Base-by-base conservation (phyloP, 1,140 invertebrate genomes). In the Cydia splendana region DNA sequence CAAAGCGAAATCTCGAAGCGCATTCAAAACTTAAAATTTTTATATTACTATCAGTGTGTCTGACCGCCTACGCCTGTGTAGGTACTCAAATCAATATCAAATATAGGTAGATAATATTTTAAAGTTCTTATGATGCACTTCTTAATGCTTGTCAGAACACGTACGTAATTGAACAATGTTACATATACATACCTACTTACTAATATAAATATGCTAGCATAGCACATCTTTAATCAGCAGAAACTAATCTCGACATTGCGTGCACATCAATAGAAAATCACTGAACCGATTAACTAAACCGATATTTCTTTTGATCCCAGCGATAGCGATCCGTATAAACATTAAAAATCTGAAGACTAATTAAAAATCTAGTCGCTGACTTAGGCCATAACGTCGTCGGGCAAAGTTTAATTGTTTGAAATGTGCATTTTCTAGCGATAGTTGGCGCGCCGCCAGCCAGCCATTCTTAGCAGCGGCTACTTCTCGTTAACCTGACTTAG, bases 371-470 rank as follows among this genome's bases (percentile, higher is more conserved):
- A 71, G 67, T 38, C 34, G 15, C 34, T 18, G 30, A 38, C 34
- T 71, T 71, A 71, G 67, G 34, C 38, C 30, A 20, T 75, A 74
- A 71, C 30, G 74, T 76, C 48, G 74, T 75, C 15, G 76, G 62
- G 48, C 71, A 82, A 81, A 83, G 73, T 85, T 83, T 83, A 85
- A 85, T 85, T 85, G 81, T 85, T 83, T 83, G 77, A 81, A 81
- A 81, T 81, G 83, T 79, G 76, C 75, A 79, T 81, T 79, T 71
- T 77, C 77, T 65, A 18, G 77, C 45, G 45, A 12, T 15, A 71
- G 75, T 76, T 84, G 79, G 82, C 82, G 15, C 13, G 1, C 38
- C 28, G 78, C 80, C 80, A 82, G 76, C 75, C 12, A n/a, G 28
- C 75, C 30, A 65, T 53, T 30, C 30, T 38, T 48, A 45, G n/a